Conservation (phyloP, 2,113 vertebrate species). For the Hemichromis elongatus region DNA sequence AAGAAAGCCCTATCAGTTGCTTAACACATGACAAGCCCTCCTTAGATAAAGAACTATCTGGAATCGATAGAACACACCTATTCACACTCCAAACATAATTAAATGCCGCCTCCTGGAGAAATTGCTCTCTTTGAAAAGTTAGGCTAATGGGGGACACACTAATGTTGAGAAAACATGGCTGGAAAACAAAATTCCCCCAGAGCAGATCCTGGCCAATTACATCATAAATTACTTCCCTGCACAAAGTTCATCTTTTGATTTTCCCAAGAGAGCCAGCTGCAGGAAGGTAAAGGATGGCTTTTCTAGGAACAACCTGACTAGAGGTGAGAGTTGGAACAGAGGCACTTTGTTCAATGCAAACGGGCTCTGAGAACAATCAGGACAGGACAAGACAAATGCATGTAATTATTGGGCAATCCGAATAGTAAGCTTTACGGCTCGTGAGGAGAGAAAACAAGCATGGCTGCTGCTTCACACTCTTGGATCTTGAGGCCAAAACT, state of each 20-base stretch:
- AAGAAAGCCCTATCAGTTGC: background rate
- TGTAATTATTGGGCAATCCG: constrained; percentile 66
- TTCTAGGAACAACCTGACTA: constrained; percentile 51
- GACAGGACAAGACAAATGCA: constrained; percentile 64
- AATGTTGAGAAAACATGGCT: constrained; percentile 59
- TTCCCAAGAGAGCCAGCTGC: constrained; percentile 39
- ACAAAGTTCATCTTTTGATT: constrained; percentile 59
- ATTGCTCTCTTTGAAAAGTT: constrained; percentile 53
- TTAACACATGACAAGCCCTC: background rate
- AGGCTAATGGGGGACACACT: constrained; percentile 52
- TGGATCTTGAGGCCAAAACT: constrained; percentile 48
- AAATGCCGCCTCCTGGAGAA: constrained; percentile 55
- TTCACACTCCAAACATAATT: constrained; percentile 56
- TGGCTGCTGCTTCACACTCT: constrained; percentile 23
- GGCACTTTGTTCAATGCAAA: constrained; percentile 62
- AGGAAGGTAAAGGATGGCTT: constrained; percentile 55
- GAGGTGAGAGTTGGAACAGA: constrained; percentile 68
- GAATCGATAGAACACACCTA: constrained; percentile 50
- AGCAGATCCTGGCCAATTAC: constrained; percentile 48
- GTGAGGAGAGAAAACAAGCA: constrained; percentile 35
- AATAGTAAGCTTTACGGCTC: constrained; percentile 27
- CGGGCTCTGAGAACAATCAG: constrained; percentile 29
- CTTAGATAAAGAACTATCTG: constrained; percentile 21
- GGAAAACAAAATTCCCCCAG: constrained; percentile 46
- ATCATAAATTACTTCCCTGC: constrained; percentile 63